Conservation (phyloP, 1,140 invertebrate genomes). For the Drosophila dunni region DNA sequence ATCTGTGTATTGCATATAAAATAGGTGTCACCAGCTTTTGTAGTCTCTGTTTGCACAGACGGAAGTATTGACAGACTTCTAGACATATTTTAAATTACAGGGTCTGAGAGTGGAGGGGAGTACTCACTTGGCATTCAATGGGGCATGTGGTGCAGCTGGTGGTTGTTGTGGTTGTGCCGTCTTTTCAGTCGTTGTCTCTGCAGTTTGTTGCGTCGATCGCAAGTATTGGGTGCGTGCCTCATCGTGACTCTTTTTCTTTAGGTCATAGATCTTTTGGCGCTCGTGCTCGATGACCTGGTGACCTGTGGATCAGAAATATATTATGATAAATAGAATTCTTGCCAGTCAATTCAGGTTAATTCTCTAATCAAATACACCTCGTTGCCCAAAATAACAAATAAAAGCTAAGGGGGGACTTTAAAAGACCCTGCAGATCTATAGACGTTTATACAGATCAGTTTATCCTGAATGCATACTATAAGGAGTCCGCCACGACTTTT, state of each 20-base stretch:
- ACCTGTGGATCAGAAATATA: slow-evolving; percentile 85
- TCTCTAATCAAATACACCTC: no score
- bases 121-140: slow-evolving; percentile 63
- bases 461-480: no score
- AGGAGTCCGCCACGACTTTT: no score
- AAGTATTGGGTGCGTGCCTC: slow-evolving; percentile 88
- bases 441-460: no score
- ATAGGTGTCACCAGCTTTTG: no score
- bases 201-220: slow-evolving; percentile 57
- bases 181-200: slow-evolving; percentile 25
- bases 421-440: no score
- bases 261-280: slow-evolving; percentile 92
- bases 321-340: background rate
- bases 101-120: slow-evolving; percentile 11
- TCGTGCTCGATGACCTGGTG: slow-evolving; percentile 96
- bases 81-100: background rate
- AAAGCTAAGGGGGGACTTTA: no score
- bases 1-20: no score
- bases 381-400: no score
- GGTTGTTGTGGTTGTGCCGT: slow-evolving; percentile 26
- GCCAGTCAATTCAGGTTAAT: no score
- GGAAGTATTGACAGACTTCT: no score
- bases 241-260: slow-evolving; percentile 94
- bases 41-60: no score
- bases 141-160: slow-evolving; percentile 7